phyloP scores from a whole-genome alignment of 2,113 vertebrate genomes.

The Picathartes gymnocephalus region DNA sequence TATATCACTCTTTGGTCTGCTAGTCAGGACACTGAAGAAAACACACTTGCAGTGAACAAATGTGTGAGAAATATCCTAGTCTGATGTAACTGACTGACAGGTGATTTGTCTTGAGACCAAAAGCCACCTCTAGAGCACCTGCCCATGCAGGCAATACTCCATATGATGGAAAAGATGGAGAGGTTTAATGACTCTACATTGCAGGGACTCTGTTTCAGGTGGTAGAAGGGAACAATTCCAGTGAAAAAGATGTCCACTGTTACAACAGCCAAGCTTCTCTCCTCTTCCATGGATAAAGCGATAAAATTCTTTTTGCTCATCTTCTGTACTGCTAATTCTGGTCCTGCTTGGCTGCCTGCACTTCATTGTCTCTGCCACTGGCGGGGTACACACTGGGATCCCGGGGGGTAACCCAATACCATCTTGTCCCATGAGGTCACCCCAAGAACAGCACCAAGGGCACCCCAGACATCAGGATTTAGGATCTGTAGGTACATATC shows the following conservation, averaged over 20 bases:
- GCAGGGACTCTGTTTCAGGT: background rate
- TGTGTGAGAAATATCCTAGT: background rate
- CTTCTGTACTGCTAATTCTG: background rate
- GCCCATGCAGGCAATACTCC: accelerated
- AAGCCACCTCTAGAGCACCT: background rate
- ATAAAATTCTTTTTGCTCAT: background rate
- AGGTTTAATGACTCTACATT: background rate
- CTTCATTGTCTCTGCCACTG: background rate
- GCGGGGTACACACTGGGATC: background rate
- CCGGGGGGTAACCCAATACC: background rate
- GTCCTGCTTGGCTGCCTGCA: background rate
- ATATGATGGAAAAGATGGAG: background rate
- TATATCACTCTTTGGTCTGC: background rate
- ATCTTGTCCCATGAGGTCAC: background rate
- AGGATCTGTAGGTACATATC: background rate
- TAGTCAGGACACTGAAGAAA: background rate
- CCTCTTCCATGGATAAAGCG: background rate
- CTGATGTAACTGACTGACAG: background rate
- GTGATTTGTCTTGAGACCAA: conserved; percentile 7
- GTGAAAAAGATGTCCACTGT: background rate
- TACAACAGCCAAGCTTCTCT: background rate
- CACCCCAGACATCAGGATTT: background rate
- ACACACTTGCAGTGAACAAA: background rate
- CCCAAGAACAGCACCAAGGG: background rate
- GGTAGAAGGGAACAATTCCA: background rate